Base-by-base conservation (phyloP, 2,113 vertebrate genomes). In the Pollachius pollachius region DNA sequence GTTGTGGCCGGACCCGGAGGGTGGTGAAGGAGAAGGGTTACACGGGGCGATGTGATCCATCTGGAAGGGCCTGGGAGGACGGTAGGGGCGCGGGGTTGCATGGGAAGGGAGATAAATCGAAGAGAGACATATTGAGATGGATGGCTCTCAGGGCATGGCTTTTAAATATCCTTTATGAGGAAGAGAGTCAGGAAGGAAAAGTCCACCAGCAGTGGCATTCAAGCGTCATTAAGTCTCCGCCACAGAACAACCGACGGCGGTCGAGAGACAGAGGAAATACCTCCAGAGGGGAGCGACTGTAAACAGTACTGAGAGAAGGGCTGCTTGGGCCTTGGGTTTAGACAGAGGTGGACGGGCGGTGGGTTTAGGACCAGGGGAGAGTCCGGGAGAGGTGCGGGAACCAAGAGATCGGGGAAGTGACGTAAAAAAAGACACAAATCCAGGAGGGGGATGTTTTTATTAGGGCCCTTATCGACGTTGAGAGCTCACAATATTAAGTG, bases 201-300 rank as follows among this genome's bases (percentile, higher is more conserved):
- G 81, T 88, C 83, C 83, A 64, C 82, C 82, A 87, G 82, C 88
- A 68, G 79, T 92, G 91, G 88, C 91, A 93, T 92, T 93, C 87
- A 92, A 88, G 91, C 89, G 72, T 91, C 92, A 93, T 92, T 93
- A 92, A 92, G 90, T 85, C 84, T 81, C 84, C 89, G 90, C 87
- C 89, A 89, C 74, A 81, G 81, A 79, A 78, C 71, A 69, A 77
- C 81, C 74, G 76, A 74, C 67, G 81, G 81, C 80, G 66, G 61
- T 58, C 54, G 54, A 7, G 15, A 57, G 54, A 57, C 15, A 57
- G 54, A 57, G 54, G 15, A 57, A 57, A 57, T 16, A 57, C 54
- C 30, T 57, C 13, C 54, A 17, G 54, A 17, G 73, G 63, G 74
- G 67, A 76, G 62, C 66, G 74, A 66, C 30, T 30, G 30, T 30